phyloP scores from a whole-genome alignment of 2,888 invertebrate genomes.

The Hymenopus coronatus region DNA sequence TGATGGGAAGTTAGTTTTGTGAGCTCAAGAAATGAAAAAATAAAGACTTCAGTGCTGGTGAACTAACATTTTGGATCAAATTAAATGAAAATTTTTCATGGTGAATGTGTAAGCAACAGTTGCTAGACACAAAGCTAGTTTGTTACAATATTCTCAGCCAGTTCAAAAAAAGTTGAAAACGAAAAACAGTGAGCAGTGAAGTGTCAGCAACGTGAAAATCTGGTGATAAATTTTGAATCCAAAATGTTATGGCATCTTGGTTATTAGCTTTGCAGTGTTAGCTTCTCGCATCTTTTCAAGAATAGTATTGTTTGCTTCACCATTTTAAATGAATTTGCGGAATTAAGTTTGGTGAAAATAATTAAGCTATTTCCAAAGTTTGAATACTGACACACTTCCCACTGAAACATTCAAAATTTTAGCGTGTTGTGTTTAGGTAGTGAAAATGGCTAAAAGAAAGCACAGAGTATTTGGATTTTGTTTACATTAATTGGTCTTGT shows the following conservation, averaged over 20 bases:
- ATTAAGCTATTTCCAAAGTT: neutral
- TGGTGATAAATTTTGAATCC: neutral
- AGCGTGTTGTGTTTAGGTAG: neutral
- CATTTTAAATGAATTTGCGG: neutral
- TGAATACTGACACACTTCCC: neutral
- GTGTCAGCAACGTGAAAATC: constrained; percentile 6
- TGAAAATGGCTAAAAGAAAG: neutral
- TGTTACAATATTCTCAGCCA: neutral
- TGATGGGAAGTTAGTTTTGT: constrained; percentile 15
- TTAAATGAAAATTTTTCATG: neutral
- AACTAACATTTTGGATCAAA: constrained; percentile 26
- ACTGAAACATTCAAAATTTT: neutral
- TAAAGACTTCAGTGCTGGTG: constrained; percentile 6
- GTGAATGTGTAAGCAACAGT: neutral
- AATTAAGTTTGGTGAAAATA: neutral
- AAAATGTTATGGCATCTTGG: constrained; percentile 6
- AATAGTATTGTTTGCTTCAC: neutral
- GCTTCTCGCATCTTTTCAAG: neutral
- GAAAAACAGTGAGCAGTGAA: neutral
- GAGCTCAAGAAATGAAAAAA: neutral
- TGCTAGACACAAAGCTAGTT: neutral
- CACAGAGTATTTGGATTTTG: neutral
- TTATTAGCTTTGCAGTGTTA: neutral
- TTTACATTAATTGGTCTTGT: neutral
- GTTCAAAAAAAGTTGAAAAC: neutral